These are phyloP conservation scores for Manduca sexta DNA, from an alignment of 1,140 invertebrate genomes.

Conservation along the genomic window DNA sequence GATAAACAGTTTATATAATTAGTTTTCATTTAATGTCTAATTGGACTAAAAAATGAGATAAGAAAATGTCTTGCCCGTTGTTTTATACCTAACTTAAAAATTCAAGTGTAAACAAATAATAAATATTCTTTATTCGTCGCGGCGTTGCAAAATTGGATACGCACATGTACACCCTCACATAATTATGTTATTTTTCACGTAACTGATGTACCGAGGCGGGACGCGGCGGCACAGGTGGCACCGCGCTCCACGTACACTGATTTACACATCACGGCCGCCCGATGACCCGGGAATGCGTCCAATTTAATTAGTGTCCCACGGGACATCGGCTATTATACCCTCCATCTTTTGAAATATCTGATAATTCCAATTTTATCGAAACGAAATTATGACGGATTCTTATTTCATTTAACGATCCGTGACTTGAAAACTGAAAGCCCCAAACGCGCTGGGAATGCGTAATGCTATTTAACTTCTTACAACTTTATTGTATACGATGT, in stretches of 20 bases:
- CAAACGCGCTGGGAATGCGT: slow-evolving; percentile 37
- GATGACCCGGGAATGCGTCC: slow-evolving; percentile 4
- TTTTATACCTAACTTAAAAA: too few species aligned
- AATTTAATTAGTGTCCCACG: slow-evolving; percentile 28
- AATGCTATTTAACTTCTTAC: slow-evolving; percentile 42
- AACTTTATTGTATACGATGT: slow-evolving; percentile 43
- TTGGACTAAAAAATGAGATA: too few species aligned
- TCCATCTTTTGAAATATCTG: slow-evolving; percentile 19
- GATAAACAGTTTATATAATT: too few species aligned
- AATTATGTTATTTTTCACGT: too few species aligned
- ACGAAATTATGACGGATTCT: slow-evolving; percentile 48
- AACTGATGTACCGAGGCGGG: too few species aligned
- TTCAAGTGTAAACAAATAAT: too few species aligned
- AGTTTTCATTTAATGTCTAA: not conserved
- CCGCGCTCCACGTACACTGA: not conserved
- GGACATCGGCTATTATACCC: slow-evolving; percentile 19
- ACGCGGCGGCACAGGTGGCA: too few species aligned
- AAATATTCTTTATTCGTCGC: too few species aligned
- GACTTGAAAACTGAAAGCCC: slow-evolving; percentile 28
- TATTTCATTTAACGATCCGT: slow-evolving; percentile 52
- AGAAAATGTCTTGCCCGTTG: too few species aligned
- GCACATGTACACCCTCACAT: too few species aligned
- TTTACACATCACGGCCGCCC: slow-evolving; percentile 9
- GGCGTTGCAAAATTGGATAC: too few species aligned
- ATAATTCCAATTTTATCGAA: slow-evolving; percentile 23